Percentiles rank a stretch among this genome's conserved stretches.
phyloP scores from a whole-genome alignment of 1,140 invertebrate genomes.

The Eriocheir sinensis region DNA sequence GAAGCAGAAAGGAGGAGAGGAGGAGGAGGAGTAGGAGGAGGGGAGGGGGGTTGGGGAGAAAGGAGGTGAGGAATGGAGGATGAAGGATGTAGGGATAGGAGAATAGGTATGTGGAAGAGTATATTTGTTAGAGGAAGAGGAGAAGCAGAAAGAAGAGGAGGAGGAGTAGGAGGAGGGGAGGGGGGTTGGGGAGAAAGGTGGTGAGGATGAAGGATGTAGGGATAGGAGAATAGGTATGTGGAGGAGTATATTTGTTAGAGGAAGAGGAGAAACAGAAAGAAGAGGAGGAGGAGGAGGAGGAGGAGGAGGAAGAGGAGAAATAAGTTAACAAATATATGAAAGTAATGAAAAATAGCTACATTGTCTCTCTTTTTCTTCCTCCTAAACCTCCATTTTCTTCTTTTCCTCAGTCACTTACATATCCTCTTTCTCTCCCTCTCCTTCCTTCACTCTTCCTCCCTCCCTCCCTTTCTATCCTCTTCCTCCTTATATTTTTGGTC shows the following conservation, averaged over 20 bases:
- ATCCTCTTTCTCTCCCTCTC: not conserved
- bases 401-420: too few species aligned
- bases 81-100: not conserved
- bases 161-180: not conserved
- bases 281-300: too few species aligned
- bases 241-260: not conserved
- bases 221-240: not conserved
- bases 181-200: not conserved
- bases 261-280: too few species aligned
- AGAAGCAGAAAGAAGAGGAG: not conserved
- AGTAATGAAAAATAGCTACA: not conserved
- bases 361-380: not conserved
- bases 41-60: not conserved
- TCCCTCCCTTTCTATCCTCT: not conserved
- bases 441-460: not conserved
- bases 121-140: not conserved
- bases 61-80: not conserved
- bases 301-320: not conserved
- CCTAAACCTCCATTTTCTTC: too few species aligned
- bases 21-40: not conserved
- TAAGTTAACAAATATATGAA: too few species aligned
- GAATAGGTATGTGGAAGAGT: not conserved
- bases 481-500: too few species aligned
- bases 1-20: not conserved
- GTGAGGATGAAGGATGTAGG: not conserved